Base-by-base conservation (phyloP, 1,140 invertebrate genomes). In the Hormaphis cornu region DNA sequence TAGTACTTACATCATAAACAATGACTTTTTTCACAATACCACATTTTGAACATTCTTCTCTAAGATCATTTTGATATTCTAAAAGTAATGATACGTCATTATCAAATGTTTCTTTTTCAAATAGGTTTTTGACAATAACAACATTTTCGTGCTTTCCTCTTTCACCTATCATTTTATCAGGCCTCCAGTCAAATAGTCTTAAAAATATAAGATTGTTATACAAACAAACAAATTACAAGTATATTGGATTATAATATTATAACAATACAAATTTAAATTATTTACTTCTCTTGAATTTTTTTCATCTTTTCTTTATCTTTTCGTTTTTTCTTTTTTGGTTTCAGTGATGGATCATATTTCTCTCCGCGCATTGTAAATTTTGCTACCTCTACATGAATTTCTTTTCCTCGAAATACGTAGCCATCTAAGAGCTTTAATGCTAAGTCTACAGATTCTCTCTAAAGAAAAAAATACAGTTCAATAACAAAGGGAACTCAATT, bases 281-380 rank as follows among this genome's bases (percentile, higher is more conserved):
- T 82, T 81, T 78, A 90, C 85, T 95, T 97, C 77, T 97, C 89
- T 75, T 98, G 91, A 78, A 90, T 88, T 79, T 95, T 94, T 79
- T 93, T 93, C 69, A 95, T 77, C 76, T 93, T 95, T 71, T 94
- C 87, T 73, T 93, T 87, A 53, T 93, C 89, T 79, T 93, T 93
- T 75, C 89, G 88, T 76, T 88, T 90, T 76, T 89, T 95, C 76
- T 90, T 90, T 77, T 92, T 95, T 3, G 93, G 95, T 78, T 97
- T 98, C 42, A 94, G 84, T 0, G 84, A 84, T 10, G 97, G 95
- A 83, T 99, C 91, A 79, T 93, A 99, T 14, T 73, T 33, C 54
- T 89, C 82, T 14, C 97, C 97, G 79, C 98, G 98, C 82, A 96
- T 81, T 77, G 95, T 85, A 77, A 99, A 99, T 75, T 91, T 88